phyloP scores from a whole-genome alignment of 1,140 invertebrate genomes.

The Eufriesea mexicana region DNA sequence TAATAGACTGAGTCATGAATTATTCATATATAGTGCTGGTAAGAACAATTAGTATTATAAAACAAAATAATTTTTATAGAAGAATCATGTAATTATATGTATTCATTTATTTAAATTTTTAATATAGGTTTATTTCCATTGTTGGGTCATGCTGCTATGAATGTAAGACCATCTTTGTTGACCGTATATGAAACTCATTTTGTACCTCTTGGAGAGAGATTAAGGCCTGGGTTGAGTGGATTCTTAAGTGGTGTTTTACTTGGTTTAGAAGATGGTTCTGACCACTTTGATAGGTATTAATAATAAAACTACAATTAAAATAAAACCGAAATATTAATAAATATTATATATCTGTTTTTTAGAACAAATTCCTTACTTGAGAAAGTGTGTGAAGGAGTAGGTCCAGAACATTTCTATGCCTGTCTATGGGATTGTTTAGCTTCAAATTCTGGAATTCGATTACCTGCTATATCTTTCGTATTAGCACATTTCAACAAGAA shows the following conservation, averaged over 20 bases:
- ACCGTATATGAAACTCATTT: constrained; percentile 97
- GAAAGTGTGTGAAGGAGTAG: constrained; percentile 91
- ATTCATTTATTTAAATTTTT: constrained; percentile 23
- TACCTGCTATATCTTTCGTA: constrained; percentile 93
- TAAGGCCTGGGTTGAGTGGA: constrained; percentile 93
- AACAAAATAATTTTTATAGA: constrained; percentile 1
- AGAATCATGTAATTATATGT: neutral
- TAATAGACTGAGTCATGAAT: constrained; percentile 90
- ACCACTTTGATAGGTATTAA: constrained; percentile 91
- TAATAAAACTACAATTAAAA: neutral
- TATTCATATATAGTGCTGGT: constrained; percentile 94
- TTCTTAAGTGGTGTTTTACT: constrained; percentile 93
- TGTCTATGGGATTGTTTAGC: constrained; percentile 95
- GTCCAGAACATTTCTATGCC: constrained; percentile 91
- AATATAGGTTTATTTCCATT: constrained; percentile 93
- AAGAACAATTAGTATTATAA: constrained; percentile 56
- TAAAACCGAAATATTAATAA: neutral
- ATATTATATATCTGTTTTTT: constrained; percentile 60
- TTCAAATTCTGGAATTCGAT: constrained; percentile 91
- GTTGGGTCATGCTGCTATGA: constrained; percentile 94
- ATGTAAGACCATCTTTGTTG: constrained; percentile 91
- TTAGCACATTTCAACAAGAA: constrained; percentile 93
- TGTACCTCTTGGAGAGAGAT: constrained; percentile 90
- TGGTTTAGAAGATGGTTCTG: constrained; percentile 95
- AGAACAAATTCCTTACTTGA: constrained; percentile 90